Evolutionary conservation across 2,113 vertebrate species (phyloP).

Genomic region (Sylvilagus bachmani): DNA sequence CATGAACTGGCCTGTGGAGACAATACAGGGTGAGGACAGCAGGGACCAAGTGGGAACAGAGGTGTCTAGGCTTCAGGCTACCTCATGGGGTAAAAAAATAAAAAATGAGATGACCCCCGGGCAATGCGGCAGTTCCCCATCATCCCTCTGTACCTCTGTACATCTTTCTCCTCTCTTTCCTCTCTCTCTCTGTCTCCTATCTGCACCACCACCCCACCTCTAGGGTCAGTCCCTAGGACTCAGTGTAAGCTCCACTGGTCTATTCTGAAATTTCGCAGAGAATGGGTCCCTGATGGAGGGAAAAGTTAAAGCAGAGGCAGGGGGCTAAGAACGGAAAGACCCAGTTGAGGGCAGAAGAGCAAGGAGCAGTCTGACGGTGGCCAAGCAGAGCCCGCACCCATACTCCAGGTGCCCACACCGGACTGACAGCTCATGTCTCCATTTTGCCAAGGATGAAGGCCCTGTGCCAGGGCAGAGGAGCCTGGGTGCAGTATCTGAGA

Average conservation of each 20-base stretch:
- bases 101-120: neutral
- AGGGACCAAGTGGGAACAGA: neutral
- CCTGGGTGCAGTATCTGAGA: neutral
- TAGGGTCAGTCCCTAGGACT: neutral
- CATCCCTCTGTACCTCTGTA: neutral
- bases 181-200: neutral
- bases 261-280: neutral
- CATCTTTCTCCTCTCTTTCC: neutral
- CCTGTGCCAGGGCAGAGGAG: neutral
- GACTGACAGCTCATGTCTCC: neutral
- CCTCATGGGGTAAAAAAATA: neutral
- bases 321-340: neutral
- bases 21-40: slow-evolving; percentile 42
- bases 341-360: neutral
- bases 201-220: neutral
- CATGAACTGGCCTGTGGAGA: slow-evolving; percentile 94
- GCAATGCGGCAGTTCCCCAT: neutral
- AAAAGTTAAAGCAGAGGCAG: slow-evolving; percentile 16
- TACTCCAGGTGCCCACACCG: neutral
- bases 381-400: neutral
- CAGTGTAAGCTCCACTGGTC: neutral
- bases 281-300: neutral
- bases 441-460: neutral
- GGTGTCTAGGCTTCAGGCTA: neutral
- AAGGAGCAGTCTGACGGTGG: neutral